Percentiles rank a stretch among this genome's conserved stretches.
Conservation (phyloP, 2,888 invertebrate species). For the Nomada goodeniana region DNA sequence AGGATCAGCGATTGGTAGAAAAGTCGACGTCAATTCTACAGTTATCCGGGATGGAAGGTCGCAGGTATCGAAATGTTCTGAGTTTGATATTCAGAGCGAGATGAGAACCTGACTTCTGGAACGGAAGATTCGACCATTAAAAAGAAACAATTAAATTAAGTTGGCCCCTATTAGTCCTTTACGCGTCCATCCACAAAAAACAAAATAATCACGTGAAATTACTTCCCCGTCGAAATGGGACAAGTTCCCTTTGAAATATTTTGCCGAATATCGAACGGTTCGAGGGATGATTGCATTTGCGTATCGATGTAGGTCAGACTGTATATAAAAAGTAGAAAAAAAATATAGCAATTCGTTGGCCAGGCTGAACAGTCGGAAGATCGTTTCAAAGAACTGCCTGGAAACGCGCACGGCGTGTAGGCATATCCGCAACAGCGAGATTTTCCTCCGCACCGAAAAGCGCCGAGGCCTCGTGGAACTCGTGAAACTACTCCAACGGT, state of each 20-base stretch:
- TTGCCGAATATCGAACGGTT: too few relatives aligned
- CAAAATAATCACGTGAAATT: too few relatives aligned
- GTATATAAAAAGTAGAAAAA: not conserved
- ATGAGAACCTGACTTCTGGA: too few relatives aligned
- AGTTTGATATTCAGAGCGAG: too few relatives aligned
- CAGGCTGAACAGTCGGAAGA: not conserved
- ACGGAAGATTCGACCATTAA: too few relatives aligned
- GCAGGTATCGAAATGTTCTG: not conserved
- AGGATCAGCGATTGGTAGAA: constrained; percentile 19
- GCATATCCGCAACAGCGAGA: constrained; percentile 67
- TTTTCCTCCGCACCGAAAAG: constrained; percentile 59
- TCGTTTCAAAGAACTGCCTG: not conserved
- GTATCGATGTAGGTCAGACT: too few relatives aligned
- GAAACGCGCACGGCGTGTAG: not conserved
- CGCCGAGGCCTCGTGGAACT: constrained; percentile 17
- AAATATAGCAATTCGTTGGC: not conserved
- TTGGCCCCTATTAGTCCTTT: too few relatives aligned
- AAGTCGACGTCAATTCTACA: not conserved
- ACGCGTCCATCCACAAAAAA: too few relatives aligned
- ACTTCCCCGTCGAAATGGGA: too few relatives aligned
- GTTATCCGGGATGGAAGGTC: not conserved
- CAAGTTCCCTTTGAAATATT: too few relatives aligned
- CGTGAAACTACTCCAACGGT: constrained; percentile 19
- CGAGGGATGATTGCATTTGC: too few relatives aligned
- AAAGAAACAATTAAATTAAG: too few relatives aligned